phyloP scores from a whole-genome alignment of 2,888 invertebrate species.

The Phengaris arion region DNA sequence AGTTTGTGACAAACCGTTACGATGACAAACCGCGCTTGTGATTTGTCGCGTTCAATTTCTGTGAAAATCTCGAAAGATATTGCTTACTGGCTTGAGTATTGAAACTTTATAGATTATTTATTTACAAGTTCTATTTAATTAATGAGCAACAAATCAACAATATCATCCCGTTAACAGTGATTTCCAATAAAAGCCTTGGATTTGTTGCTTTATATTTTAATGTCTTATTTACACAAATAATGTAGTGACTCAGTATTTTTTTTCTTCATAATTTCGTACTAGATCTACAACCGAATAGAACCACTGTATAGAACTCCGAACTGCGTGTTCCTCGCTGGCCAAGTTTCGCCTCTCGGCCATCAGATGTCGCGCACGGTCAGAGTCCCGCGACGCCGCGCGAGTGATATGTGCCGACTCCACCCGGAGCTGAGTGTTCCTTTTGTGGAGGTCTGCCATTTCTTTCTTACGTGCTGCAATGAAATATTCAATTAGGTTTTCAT shows the following conservation, averaged over 20 bases:
- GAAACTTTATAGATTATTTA: too few relatives aligned
- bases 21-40: too few relatives aligned
- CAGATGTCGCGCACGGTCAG: conserved; percentile 61
- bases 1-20: too few relatives aligned
- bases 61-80: too few relatives aligned
- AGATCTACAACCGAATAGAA: conserved; percentile 52
- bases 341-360: conserved; percentile 60
- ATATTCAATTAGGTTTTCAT: not conserved
- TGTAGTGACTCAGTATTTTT: conserved; percentile 12
- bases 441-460: conserved; percentile 67
- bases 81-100: too few relatives aligned
- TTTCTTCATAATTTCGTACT: conserved; percentile 44
- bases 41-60: too few relatives aligned
- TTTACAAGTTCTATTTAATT: too few relatives aligned
- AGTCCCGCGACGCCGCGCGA: conserved; percentile 63
- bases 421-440: conserved; percentile 68
- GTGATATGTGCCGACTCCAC: conserved; percentile 73
- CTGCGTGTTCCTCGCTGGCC: conserved; percentile 53
- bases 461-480: conserved; percentile 68
- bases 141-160: too few relatives aligned
- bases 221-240: not conserved
- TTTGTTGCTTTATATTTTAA: not conserved
- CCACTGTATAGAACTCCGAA: conserved; percentile 50
- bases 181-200: not conserved
- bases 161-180: too few relatives aligned